Evolutionary conservation across 2,113 vertebrate genomes (phyloP).

Genomic region (Grammatotria lemairii): DNA sequence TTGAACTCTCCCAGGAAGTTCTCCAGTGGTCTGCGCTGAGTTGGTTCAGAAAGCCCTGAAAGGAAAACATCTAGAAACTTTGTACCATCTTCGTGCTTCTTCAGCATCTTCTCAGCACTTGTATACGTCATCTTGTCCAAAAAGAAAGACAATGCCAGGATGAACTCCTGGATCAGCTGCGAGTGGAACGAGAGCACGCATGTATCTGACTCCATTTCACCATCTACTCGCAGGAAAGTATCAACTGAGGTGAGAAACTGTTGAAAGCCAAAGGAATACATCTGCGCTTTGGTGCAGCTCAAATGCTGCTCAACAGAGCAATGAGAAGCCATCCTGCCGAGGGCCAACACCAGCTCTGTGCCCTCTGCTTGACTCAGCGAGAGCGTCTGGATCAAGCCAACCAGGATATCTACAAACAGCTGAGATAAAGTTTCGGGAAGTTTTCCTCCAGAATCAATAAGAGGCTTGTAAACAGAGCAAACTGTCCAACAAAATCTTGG

Average conservation of each 20-base stretch:
- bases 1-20: conserved; percentile 21
- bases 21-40: conserved; percentile 45
- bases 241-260: not conserved
- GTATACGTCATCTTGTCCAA: not conserved
- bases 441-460: conserved; percentile 14
- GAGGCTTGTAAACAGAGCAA: conserved; percentile 44
- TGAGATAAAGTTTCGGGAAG: conserved; percentile 67
- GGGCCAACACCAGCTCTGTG: conserved; percentile 23
- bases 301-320: not conserved
- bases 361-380: not conserved
- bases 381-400: conserved; percentile 34
- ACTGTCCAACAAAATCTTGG: conserved; percentile 74
- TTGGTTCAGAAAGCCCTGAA: conserved; percentile 56
- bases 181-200: conserved; percentile 56
- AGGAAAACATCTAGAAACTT: conserved; percentile 57
- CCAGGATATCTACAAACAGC: conserved; percentile 49
- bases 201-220: not conserved
- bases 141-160: conserved; percentile 61
- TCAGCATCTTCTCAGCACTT: conserved; percentile 14
- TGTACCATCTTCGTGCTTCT: not conserved
- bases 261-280: conserved; percentile 30
- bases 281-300: conserved; percentile 17
- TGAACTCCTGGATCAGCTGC: conserved; percentile 61
- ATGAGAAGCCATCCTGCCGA: conserved; percentile 45
- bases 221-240: conserved; percentile 19